These are phyloP conservation scores for Drosophila eugracilis DNA, from an alignment of 1,140 invertebrate genomes.

Conservation along the genomic window DNA sequence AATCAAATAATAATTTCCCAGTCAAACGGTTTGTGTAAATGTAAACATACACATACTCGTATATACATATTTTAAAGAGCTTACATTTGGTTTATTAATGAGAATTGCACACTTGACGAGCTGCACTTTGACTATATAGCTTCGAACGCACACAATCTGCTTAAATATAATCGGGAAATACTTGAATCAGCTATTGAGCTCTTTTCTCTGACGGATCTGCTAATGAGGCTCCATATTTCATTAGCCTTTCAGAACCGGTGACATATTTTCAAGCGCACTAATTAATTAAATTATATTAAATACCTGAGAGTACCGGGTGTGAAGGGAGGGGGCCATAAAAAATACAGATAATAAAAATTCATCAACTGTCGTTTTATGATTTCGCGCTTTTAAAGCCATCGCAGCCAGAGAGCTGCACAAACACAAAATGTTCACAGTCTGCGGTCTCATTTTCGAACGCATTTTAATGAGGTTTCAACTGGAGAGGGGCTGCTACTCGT, in stretches of 20 bases:
- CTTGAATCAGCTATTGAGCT: neutral
- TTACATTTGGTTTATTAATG: constrained; percentile 7
- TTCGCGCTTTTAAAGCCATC: constrained; percentile 42
- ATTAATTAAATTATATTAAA: constrained; percentile 51
- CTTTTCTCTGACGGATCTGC: neutral
- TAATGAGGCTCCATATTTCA: constrained; percentile 37
- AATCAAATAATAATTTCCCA: constrained; percentile 39
- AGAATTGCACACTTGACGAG: constrained; percentile 1
- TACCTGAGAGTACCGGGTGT: constrained; percentile 21
- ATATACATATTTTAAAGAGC: constrained; percentile 6
- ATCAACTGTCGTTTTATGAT: constrained; percentile 73
- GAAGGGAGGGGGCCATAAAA: constrained; percentile 1
- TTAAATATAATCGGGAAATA: neutral
- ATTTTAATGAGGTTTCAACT: constrained; percentile 74
- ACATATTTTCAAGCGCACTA: constrained; percentile 33
- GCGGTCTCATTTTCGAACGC: constrained; percentile 52
- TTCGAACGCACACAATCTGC: neutral
- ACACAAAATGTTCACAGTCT: constrained; percentile 26
- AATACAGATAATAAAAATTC: constrained; percentile 41
- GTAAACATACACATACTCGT: too few species aligned
- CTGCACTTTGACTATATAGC: neutral
- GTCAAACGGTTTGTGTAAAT: neutral
- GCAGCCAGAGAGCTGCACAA: constrained; percentile 28
- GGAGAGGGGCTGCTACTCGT: constrained; percentile 14
- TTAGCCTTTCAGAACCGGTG: constrained; percentile 40